Percentiles rank a stretch among this genome's conserved stretches.
Evolutionary conservation across 2,113 vertebrate genomes (phyloP).

Genomic region (Scytalopus superciliaris): DNA sequence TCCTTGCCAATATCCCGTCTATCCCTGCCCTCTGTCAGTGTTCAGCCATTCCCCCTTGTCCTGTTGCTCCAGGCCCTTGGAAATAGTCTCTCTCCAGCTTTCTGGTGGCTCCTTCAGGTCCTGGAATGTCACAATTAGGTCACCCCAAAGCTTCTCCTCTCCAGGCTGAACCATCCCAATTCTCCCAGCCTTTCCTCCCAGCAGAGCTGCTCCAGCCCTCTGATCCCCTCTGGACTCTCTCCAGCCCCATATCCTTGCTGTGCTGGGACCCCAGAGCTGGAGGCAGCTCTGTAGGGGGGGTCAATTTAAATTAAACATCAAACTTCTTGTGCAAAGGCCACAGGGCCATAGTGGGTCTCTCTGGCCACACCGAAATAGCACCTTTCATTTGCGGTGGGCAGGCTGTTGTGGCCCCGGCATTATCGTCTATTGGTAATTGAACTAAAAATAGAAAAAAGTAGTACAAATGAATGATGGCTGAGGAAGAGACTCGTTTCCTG

Average conservation of each 20-base stretch:
- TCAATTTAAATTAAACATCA: not conserved
- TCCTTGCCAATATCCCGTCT: not conserved
- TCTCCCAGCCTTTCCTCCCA: not conserved
- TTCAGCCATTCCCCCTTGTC: not conserved
- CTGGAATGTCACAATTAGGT: not conserved
- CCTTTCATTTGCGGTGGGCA: accelerated
- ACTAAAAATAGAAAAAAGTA: not conserved
- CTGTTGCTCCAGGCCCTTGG: not conserved
- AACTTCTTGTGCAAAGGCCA: not conserved
- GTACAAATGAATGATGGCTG: not conserved
- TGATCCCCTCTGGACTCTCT: not conserved
- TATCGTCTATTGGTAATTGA: not conserved
- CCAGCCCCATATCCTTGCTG: not conserved
- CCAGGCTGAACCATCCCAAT: not conserved
- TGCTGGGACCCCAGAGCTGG: not conserved
- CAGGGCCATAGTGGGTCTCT: not conserved
- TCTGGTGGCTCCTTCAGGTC: not conserved
- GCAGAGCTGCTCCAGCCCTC: not conserved
- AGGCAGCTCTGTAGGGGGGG: not conserved
- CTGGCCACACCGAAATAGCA: not conserved
- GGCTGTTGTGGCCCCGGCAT: not conserved
- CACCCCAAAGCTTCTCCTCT: not conserved
- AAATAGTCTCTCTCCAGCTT: not conserved
- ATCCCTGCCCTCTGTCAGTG: not conserved
- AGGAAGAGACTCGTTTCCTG: not conserved